Conservation (phyloP, 2,797 vertebrate genomes). For the Notamacropus eugenii region DNA sequence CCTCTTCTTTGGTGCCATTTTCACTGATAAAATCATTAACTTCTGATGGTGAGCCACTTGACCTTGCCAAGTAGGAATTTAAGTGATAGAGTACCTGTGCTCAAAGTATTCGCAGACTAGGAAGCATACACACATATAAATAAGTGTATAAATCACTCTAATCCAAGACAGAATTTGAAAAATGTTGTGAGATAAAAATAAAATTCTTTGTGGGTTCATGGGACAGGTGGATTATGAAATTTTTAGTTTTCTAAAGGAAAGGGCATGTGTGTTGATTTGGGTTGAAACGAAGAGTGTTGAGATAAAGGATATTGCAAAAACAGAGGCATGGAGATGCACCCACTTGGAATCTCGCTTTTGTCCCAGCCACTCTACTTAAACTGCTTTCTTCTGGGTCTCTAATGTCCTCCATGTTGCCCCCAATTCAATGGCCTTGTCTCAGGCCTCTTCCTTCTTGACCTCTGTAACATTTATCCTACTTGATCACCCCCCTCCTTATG, state of each 20-base stretch:
- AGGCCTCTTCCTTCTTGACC: not conserved
- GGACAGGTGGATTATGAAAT: not conserved
- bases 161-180: not conserved
- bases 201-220: not conserved
- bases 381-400: not conserved
- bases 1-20: not conserved
- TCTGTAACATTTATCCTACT: not conserved
- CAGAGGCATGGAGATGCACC: not conserved
- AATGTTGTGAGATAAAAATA: not conserved
- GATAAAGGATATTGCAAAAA: not conserved
- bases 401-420: not conserved
- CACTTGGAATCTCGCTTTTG: not conserved
- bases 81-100: not conserved
- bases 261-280: not conserved
- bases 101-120: not conserved
- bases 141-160: not conserved
- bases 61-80: not conserved
- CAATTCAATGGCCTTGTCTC: not conserved
- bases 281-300: not conserved
- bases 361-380: not conserved
- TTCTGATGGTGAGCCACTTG: not conserved
- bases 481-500: not conserved
- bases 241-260: not conserved
- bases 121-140: not conserved
- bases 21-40: not conserved